A percentile compares a stretch with the other conserved stretches of the same genome.
Conservation (phyloP, 2,113 vertebrate species). For the Anarrhichthys ocellatus region DNA sequence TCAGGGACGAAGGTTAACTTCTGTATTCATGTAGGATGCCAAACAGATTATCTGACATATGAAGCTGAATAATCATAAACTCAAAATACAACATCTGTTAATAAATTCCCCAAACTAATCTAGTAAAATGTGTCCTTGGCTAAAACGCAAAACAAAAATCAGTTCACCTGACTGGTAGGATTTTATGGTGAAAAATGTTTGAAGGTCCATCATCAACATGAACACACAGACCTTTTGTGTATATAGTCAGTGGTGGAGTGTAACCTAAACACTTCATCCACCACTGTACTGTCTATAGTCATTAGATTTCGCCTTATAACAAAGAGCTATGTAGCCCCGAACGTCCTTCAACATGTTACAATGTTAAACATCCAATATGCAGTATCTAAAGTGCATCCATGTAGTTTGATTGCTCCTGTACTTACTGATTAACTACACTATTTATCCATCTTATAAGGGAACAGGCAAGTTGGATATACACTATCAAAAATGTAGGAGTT, state of each 20-base stretch:
- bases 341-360: background rate
- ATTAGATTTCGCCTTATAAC: background rate
- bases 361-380: background rate
- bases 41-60: background rate
- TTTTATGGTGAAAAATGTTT: background rate
- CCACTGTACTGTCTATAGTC: background rate
- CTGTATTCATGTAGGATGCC: background rate
- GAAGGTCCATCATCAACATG: background rate
- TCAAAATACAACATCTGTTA: background rate
- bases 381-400: background rate
- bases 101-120: background rate
- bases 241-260: background rate
- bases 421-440: background rate
- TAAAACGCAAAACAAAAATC: background rate
- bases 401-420: background rate
- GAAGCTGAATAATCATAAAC: conserved; percentile 8
- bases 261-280: background rate
- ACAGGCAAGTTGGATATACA: background rate
- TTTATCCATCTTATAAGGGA: background rate
- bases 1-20: conserved; percentile 37
- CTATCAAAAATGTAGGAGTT: background rate
- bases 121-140: background rate
- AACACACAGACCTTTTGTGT: background rate
- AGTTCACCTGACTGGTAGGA: background rate
- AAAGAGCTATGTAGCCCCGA: background rate